Percentiles rank a stretch among this genome's conserved stretches.
phyloP scores from a whole-genome alignment of 2,797 vertebrate species.

The Anabas testudineus region DNA sequence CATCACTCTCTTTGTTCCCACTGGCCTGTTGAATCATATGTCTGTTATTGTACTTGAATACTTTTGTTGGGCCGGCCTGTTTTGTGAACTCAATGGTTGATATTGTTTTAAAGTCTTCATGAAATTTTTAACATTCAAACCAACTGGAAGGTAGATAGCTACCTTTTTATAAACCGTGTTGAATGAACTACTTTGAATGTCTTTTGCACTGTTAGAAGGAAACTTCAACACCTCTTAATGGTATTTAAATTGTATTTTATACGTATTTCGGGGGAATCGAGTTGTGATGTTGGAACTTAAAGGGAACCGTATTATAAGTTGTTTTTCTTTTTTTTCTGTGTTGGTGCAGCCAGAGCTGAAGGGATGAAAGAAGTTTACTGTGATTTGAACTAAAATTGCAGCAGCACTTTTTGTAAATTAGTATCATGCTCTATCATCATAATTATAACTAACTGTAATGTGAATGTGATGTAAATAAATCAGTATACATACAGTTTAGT shows the following conservation, averaged over 20 bases:
- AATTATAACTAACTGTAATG: conserved; percentile 60
- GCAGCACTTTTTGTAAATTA: conserved; percentile 66
- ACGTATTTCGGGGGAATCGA: conserved; percentile 5
- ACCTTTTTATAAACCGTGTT: conserved; percentile 55
- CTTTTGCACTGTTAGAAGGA: conserved; percentile 65
- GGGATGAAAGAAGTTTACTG: conserved; percentile 42
- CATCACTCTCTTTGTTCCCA: conserved; percentile 36
- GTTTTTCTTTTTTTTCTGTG: conserved; percentile 20
- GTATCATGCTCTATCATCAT: conserved; percentile 51
- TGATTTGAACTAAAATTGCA: conserved; percentile 46
- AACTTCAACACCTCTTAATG: conserved; percentile 37
- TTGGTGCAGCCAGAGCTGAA: conserved; percentile 40
- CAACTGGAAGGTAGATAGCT: conserved; percentile 46
- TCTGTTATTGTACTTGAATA: conserved; percentile 64
- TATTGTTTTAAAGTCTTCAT: conserved; percentile 58
- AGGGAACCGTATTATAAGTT: conserved; percentile 37
- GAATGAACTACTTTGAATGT: conserved; percentile 61
- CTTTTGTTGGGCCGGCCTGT: conserved; percentile 51
- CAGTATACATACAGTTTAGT: conserved; percentile 25
- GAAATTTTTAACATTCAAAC: conserved; percentile 44
- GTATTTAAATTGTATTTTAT: conserved; percentile 61
- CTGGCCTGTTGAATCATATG: conserved; percentile 51
- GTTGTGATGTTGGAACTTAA: conserved; percentile 30
- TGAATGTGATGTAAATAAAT: conserved; percentile 78
- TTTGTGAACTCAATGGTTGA: conserved; percentile 42